phyloP scores from a whole-genome alignment of 2,113 vertebrate species.

The Ptilonorhynchus violaceus region DNA sequence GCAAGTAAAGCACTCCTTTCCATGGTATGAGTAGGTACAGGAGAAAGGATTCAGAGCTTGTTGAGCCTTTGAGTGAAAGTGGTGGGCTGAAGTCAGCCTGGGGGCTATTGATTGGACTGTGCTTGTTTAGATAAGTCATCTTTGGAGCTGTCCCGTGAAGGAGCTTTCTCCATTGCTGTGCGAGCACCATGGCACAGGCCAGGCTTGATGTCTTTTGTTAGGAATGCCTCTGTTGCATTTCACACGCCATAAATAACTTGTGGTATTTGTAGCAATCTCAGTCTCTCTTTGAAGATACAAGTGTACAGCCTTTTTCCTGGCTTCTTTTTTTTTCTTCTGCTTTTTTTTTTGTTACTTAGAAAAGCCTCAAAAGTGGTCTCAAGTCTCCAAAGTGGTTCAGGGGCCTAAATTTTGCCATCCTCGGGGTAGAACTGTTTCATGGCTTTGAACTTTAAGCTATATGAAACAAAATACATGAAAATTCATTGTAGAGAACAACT shows the following conservation, averaged over 20 bases:
- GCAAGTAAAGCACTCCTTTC: not conserved
- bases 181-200: not conserved
- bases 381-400: not conserved
- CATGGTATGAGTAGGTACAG: not conserved
- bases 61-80: not conserved
- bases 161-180: not conserved
- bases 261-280: not conserved
- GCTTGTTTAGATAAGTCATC: not conserved
- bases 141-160: not conserved
- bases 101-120: not conserved
- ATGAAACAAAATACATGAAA: not conserved
- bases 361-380: not conserved
- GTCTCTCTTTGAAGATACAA: not conserved
- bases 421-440: not conserved
- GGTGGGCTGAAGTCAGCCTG: not conserved
- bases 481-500: not conserved
- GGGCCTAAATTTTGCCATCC: not conserved
- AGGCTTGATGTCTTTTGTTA: not conserved
- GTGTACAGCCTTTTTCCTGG: not conserved
- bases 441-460: not conserved
- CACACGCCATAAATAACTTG: not conserved
- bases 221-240: not conserved
- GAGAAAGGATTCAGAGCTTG: not conserved
- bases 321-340: not conserved
- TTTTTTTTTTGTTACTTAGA: not conserved